Base-by-base conservation (phyloP, 2,113 vertebrate genomes). In the Hippocampus mohnikei region DNA sequence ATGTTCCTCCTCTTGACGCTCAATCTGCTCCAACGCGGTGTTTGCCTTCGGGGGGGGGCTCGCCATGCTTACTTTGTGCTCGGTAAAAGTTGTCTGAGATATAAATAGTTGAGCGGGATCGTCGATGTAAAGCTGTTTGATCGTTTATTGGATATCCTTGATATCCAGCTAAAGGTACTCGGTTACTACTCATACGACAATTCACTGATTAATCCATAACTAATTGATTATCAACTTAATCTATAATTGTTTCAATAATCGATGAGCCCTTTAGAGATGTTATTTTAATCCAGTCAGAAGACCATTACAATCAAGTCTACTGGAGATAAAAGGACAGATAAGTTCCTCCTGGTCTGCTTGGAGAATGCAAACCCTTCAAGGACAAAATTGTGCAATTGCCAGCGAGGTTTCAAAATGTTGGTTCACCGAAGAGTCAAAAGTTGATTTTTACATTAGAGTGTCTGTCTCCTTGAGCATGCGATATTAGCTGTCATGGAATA, bases 21-120 rank as follows among this genome's bases (percentile, higher is more conserved):
- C 69, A 6, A n/a, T 60, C 62, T 75, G 58, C 72, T 72, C 62
- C 69, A 75, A 61, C n/a, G 29, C 66, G 20, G 50, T 58, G 52
- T 50, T 59, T 48, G 46, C 69, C 16, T 53, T 76, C 70, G 69
- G 65, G 42, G 65, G 42, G 29, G 20, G 69, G 74, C 48, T 46
- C 7, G 44, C 70, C 59, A 70, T 69, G 81, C 77, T 73, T 73
- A 48, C 59, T 63, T 69, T 68, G 70, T 62, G 65, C 61, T 78
- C 71, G 61, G 74, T 83, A 75, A 73, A 58, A 68, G 68, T 21
- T 40, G 80, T 78, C 79, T 65, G 69, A 78, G 61, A 69, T 88
- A 83, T 85, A 84, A 88, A 86, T 84, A 86, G 72, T 74, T 58
- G 64, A 66, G 73, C 63, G 63, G 66, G 69, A 74, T 73, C 79